phyloP scores from a whole-genome alignment of 2,888 invertebrate species.

The Syritta pipiens region DNA sequence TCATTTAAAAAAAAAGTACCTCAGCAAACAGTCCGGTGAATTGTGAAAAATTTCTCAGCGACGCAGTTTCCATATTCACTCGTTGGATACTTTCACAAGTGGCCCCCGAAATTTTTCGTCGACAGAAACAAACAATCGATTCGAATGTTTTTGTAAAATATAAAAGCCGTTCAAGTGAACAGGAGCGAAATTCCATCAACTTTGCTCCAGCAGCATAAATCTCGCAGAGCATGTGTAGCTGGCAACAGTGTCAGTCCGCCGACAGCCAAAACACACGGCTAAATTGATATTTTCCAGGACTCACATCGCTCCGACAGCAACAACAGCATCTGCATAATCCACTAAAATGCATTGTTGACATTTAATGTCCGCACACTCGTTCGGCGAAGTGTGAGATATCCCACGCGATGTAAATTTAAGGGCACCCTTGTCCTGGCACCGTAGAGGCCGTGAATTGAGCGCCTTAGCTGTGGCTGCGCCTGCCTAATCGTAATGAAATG shows the following conservation, averaged over 20 bases:
- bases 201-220: no score
- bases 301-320: conserved; percentile 2
- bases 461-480: conserved; percentile 22
- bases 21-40: no score
- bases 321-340: conserved; percentile 65
- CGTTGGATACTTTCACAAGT: no score
- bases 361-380: conserved; percentile 52
- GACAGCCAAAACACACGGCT: conserved; percentile 43
- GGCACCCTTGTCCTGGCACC: background rate
- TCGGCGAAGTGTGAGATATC: conserved; percentile 11
- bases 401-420: conserved; percentile 53
- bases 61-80: no score
- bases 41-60: no score
- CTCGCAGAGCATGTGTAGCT: no score
- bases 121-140: no score
- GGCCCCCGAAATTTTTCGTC: no score
- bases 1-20: no score
- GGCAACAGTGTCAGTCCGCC: background rate
- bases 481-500: conserved; percentile 63
- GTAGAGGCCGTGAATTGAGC: background rate
- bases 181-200: no score
- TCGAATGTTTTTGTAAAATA: no score
- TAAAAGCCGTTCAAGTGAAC: no score
- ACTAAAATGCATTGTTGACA: conserved; percentile 67
- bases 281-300: conserved; percentile 51